A percentile compares a stretch with the other conserved stretches of the same genome.
Evolutionary conservation across 2,797 vertebrate genomes (phyloP).

Genomic region (Macrochelys suwanniensis): DNA sequence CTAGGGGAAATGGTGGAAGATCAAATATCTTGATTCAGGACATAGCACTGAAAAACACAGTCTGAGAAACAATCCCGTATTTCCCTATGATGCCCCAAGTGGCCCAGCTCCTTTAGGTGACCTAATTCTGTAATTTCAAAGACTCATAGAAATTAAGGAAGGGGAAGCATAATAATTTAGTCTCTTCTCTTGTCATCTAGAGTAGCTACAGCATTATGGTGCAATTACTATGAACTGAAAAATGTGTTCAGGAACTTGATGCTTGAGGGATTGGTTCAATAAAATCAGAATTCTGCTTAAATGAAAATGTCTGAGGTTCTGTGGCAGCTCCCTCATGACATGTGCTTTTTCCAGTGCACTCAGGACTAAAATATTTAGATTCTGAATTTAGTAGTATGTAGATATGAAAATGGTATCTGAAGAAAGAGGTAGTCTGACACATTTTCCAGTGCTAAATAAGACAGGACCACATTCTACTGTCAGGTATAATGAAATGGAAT

Average conservation of each 20-base stretch:
- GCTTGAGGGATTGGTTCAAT: neutral
- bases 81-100: neutral
- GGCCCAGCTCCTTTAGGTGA: neutral
- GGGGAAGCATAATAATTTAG: neutral
- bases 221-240: neutral
- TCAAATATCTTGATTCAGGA: neutral
- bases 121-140: neutral
- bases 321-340: neutral
- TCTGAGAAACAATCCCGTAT: neutral
- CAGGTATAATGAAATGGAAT: neutral
- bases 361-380: neutral
- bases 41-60: neutral
- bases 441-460: conserved; percentile 8
- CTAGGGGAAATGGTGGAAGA: neutral
- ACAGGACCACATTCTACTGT: neutral
- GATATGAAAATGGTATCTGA: neutral
- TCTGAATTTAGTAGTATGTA: neutral
- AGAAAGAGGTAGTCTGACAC: neutral
- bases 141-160: neutral
- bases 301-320: neutral
- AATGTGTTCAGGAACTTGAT: neutral
- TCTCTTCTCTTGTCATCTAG: neutral
- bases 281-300: neutral
- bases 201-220: neutral
- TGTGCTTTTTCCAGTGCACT: neutral